Base-by-base conservation (phyloP, 1,140 invertebrate genomes). In the Chlorops oryzae region DNA sequence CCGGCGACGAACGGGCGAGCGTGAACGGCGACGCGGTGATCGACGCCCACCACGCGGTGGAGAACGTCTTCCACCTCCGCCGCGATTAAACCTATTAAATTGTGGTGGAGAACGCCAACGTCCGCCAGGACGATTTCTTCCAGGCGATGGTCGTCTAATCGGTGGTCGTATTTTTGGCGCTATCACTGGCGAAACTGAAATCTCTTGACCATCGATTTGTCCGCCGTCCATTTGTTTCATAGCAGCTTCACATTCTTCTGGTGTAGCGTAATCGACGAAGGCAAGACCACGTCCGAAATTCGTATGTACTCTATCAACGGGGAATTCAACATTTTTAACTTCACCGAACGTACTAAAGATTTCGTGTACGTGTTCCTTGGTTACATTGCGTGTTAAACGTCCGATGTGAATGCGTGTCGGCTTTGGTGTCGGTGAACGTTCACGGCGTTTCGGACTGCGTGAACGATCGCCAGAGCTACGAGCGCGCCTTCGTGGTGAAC, bases 161-260 rank as follows among this genome's bases (percentile, higher is more conserved):
- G 76, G 72, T 7, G 81, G 81, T 23, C 84, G 77, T 3, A 81
- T 79, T 58, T 88, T 84, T 25, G 85, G 88, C 45, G 90, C 75
- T 55, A 94, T 76, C 37, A 96, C 90, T 20, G 92, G 90, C 34
- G 91, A 90, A 27, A 90, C 92, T 20, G 90, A 93, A 38, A 98
- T 90, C 77, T 96, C 93, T 71, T 96, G 92, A 15, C 93, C 93
- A 77, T 89, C 86, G 57, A 90, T 86, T 74, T 88, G 86, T 25
- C 86, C 96, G 72, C 96, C 96, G 77, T 99, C 94, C 96, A 98
- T 98, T 62, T 98, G 92, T 74, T 97, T 98, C 83, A 98, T 92
- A 0, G 96, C 96, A 76, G 95, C 95, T 74, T 97, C 93, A 25
- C 95, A 95, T 74, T 97, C 93, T 62, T 97, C 94, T 1, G 91